Evolutionary conservation across 2,797 vertebrate species (phyloP), one percentile per base, ranked within the genome.

Genomic region (Lophius americanus): DNA sequence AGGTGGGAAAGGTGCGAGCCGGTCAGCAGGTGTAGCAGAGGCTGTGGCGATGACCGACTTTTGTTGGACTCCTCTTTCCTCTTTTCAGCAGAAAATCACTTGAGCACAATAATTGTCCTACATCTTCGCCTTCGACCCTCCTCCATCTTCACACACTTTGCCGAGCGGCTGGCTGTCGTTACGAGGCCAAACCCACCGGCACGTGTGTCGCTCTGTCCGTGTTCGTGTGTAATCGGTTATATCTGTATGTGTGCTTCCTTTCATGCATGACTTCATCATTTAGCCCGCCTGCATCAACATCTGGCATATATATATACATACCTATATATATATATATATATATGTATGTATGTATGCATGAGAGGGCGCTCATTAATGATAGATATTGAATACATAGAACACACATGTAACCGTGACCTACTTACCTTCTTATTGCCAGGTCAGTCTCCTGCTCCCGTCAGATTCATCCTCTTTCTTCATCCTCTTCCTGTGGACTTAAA

Each of bases 51-150:
- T 3, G 5, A 43, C 41, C 79, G 64, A 59, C 70, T 70, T 59
- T 61, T 60, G 52, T 35, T 73, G 69, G 73, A 73, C 49, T 50
- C 32, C 39, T 70, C 42, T 75, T 74, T 71, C 59, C 75, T 42
- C 23, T 76, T 83, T 91, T 82, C 52, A 86, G 72, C 82, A 81
- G 67, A 78, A 82, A 93, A 89, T 90, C 95, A 93, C 90, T 92
- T 94, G 92, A 95, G 94, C 94, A 96, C 94, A 97, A 96, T 91
- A 85, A 96, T 94, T 95, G 96, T 92, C 96, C 96, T 95, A 96
- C 88, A 95, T 97, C 93, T 94, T 81, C 60, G 74, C 60, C 61
- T 64, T 6, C n/a, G 4, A 51, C 60, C 39, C 53, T 70, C 68
- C 73, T 51, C 52, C 51, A 49, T 64, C 82, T 83, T 83, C 83